These are phyloP conservation scores for Sebastes trivittatus DNA, from an alignment of 2,797 vertebrate species.

Conservation along the genomic window DNA sequence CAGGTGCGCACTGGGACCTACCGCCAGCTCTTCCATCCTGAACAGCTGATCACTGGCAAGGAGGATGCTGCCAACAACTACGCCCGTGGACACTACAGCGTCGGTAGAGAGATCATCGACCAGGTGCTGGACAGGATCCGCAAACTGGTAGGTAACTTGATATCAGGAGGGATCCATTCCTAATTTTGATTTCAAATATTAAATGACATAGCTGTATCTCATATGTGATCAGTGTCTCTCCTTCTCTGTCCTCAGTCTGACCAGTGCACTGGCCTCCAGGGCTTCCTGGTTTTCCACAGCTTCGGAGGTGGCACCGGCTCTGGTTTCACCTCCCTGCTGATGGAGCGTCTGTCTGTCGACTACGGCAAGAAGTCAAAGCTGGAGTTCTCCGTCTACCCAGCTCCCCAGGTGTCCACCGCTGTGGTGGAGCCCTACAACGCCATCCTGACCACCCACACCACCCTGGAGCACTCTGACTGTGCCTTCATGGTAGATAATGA, in stretches of 20 bases:
- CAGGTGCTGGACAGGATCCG: constrained; percentile 75
- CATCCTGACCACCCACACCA: constrained; percentile 77
- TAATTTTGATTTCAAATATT: neutral
- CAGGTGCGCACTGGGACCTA: constrained; percentile 74
- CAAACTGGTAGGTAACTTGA: constrained; percentile 66
- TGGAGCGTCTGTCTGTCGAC: constrained; percentile 70
- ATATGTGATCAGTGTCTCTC: neutral
- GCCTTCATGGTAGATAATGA: constrained; percentile 75
- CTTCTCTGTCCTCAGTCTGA: constrained; percentile 58
- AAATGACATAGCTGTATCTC: neutral
- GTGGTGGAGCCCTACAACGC: constrained; percentile 75
- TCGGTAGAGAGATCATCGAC: constrained; percentile 79
- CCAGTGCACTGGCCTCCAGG: constrained; percentile 77
- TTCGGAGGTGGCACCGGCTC: constrained; percentile 57
- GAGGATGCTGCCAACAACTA: constrained; percentile 81
- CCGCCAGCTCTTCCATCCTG: constrained; percentile 75
- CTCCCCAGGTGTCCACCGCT: constrained; percentile 73
- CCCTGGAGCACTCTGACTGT: constrained; percentile 77
- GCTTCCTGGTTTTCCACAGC: constrained; percentile 70
- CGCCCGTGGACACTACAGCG: constrained; percentile 79
- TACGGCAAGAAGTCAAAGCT: constrained; percentile 49
- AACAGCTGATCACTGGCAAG: constrained; percentile 79
- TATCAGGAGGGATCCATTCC: neutral
- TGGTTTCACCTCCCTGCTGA: constrained; percentile 33
- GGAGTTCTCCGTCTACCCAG: constrained; percentile 76